phyloP scores from a whole-genome alignment of 2,888 invertebrate species.

The Eustalomyia histrio region DNA sequence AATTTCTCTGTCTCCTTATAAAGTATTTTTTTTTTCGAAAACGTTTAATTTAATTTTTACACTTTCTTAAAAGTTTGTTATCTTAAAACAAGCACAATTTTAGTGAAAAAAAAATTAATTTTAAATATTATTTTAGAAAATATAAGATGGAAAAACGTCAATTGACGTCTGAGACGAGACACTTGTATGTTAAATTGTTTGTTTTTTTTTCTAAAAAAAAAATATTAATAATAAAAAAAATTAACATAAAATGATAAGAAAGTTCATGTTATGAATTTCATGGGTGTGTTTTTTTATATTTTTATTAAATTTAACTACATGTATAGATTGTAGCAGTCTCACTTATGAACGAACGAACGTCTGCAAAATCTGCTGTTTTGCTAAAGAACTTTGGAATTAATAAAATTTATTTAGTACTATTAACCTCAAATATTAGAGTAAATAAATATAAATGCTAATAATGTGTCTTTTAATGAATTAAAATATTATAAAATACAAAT shows the following conservation, averaged over 20 bases:
- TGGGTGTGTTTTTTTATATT: constrained; percentile 29
- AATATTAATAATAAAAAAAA: background rate
- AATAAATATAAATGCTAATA: background rate
- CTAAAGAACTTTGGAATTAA: background rate
- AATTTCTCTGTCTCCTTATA: background rate
- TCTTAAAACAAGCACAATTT: background rate
- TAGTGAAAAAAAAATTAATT: background rate
- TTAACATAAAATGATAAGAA: constrained; percentile 39
- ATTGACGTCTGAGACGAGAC: background rate
- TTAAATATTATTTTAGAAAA: background rate
- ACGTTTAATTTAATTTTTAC: background rate
- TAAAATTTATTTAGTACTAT: background rate
- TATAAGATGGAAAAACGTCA: background rate
- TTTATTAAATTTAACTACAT: constrained; percentile 3
- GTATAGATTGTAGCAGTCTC: background rate
- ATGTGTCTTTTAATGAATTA: too few species aligned
- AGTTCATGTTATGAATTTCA: constrained; percentile 35
- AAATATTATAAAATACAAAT: too few species aligned
- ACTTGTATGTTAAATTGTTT: background rate
- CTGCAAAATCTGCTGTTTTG: constrained; percentile 17
- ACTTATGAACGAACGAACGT: constrained; percentile 5
- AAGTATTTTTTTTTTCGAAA: background rate
- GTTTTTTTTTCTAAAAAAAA: background rate
- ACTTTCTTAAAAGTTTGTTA: background rate
- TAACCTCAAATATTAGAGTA: background rate